Base-by-base conservation (phyloP, 2,888 invertebrate genomes). In the Cosmorhoe ocellata region DNA sequence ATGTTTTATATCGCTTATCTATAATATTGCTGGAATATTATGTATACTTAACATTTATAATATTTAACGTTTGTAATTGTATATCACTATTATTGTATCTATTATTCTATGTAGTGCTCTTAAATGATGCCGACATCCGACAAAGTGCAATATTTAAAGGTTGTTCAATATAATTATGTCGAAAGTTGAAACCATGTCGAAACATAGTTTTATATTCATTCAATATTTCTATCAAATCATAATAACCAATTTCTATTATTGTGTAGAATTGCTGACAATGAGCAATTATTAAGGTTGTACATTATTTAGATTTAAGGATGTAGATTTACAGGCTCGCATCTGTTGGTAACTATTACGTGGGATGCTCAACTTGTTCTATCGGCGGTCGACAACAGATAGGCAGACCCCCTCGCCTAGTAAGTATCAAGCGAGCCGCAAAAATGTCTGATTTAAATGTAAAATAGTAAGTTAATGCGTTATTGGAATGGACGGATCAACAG, bases 271-370 rank as follows among this genome's bases (percentile, higher is more conserved):
- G 30, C n/a, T 13, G 24, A 37, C 37, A 37, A 37, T 31, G 13
- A 31, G 31, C 44, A 27, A 46, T 39, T 39, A 46, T 33, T 27
- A 32, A 32, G 39, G 31, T 39, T 33, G 32, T 39, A 11, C 18
- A 2, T 18, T 18, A 14, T 7, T 9, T 14, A 6, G 5, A 38
- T 39, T 26, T 32, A 32, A 31, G 18, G 13, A 32, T 32, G 26
- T 46, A 32, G 12, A 10, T 33, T 27, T 42, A 42, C 7, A 27
- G 2, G 12, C 13, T n/a, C n/a, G 9, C 18, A 30, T 27, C 27
- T 28, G 30, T 45, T 26, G 13, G 13, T 14, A 6, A 27, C 13
- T 38, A 24, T 10, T 14, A 33, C n/a, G n/a, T n/a, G 39, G 10
- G 44, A 18, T 36, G 28, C 7, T 39, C 7, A 30, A 44, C 36